Evolutionary conservation across 2,888 invertebrate species (phyloP), one percentile per base, ranked within the genome.

Genomic region (Blastobasis adustella): DNA sequence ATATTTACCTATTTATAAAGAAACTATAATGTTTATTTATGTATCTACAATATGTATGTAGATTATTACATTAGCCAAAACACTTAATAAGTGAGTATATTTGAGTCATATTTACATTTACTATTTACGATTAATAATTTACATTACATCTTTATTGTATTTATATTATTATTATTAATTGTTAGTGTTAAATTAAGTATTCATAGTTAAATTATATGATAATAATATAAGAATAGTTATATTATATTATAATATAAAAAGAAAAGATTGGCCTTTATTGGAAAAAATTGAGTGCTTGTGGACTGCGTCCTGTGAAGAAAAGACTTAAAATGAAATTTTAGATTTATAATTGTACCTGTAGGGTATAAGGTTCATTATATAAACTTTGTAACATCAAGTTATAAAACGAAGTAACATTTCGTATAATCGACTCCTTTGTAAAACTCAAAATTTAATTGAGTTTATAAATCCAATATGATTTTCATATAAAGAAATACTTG

Each of bases 321-420:
- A 86, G 87, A 86, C 86, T 86, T 86, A 66, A 81, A 71, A 76
- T 76, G 72, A 82, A 85, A 83, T 76, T 80, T 73, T 73, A 76
- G 76, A 67, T 70, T 65, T 68, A 53, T 36, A 41, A 36, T 48
- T 23, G 36, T 36, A 6, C 5, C 45, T 23, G 23, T 23, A 23
- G 23, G 23, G 23, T 23, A 23, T 23, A 23, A 23, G 23, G 23
- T 23, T 23, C 23, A 23, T 51, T 42, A 42, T 42, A 42, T 1
- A 5, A 42, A 42, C 41, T 6, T 40, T 40, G 41, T 40, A 8
- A 42, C 9, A 6, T n/a, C 9, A 42, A 42, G 42, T 42, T 42
- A n/a, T 42, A 23, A 23, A 23, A 23, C 23, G 23, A 23, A 23
- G 23, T 23, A 23, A 23, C 23, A 23, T 23, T 23, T 23, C 23